Conservation (phyloP, 2,797 vertebrate species). For the Intellagama lesueurii region DNA sequence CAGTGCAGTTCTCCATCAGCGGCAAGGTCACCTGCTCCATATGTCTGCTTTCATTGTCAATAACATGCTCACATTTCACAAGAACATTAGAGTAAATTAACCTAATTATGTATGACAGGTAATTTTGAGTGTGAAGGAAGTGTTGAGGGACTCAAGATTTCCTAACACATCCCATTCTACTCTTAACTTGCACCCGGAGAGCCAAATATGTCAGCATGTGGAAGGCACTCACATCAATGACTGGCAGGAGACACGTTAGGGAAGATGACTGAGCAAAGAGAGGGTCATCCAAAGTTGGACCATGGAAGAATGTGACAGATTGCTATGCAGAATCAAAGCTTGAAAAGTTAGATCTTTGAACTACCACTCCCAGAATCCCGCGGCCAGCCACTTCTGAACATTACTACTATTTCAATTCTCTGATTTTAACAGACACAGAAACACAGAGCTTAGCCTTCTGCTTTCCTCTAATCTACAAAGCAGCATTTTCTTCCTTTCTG, state of each 20-base stretch:
- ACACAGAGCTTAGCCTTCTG: too few relatives aligned
- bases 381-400: not conserved
- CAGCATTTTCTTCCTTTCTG: too few relatives aligned
- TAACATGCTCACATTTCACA: constrained; percentile 63
- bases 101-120: constrained; percentile 78
- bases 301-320: not conserved
- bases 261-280: not conserved
- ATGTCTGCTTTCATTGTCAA: constrained; percentile 75
- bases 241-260: constrained; percentile 4
- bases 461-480: too few relatives aligned
- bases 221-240: constrained; percentile 23
- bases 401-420: not conserved
- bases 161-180: constrained; percentile 47
- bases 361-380: not conserved
- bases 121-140: constrained; percentile 75
- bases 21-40: constrained; percentile 71
- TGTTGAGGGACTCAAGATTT: constrained; percentile 57
- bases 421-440: too few relatives aligned
- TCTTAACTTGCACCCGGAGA: not conserved
- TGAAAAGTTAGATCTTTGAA: not conserved
- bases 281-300: constrained; percentile 9
- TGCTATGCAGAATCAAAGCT: not conserved
- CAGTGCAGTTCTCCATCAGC: constrained; percentile 33
- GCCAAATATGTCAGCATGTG: constrained; percentile 21
- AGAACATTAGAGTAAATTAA: constrained; percentile 71